A percentile compares a stretch with the other conserved stretches of the same genome.
Evolutionary conservation across 2,797 vertebrate genomes (phyloP).

Genomic region (Spinus olivaceus): DNA sequence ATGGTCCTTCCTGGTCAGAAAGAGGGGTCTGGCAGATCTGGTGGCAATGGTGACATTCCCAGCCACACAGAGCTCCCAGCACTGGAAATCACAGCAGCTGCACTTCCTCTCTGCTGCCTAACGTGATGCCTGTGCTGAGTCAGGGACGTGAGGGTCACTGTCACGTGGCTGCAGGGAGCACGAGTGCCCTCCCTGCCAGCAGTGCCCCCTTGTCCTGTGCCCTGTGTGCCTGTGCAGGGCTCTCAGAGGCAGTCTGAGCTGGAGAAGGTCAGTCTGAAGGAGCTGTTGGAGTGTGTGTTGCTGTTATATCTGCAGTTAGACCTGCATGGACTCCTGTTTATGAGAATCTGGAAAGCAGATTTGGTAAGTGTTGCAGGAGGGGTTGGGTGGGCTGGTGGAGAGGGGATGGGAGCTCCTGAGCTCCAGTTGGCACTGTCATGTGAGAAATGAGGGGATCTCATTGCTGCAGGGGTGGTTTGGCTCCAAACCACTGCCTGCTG

Average conservation of each 20-base stretch:
- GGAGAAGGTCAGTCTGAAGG: not conserved
- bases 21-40: not conserved
- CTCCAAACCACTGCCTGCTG: not conserved
- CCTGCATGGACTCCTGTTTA: not conserved
- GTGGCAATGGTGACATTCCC: not conserved
- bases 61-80: rapidly evolving
- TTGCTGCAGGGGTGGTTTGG: not conserved
- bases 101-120: not conserved
- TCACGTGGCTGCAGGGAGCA: not conserved
- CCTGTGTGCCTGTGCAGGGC: rapidly evolving
- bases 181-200: not conserved
- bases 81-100: rapidly evolving
- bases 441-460: rapidly evolving
- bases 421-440: too few species aligned
- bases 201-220: not conserved
- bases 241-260: not conserved
- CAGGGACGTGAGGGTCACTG: not conserved
- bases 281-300: not conserved
- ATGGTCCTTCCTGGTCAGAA: not conserved
- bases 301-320: not conserved
- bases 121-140: not conserved
- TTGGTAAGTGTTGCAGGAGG: not conserved
- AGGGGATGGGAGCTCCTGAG: too few species aligned
- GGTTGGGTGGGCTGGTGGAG: rapidly evolving
- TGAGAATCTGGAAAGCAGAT: not conserved